phyloP scores from a whole-genome alignment of 2,797 vertebrate species.

The Oreonectes daqikongensis region DNA sequence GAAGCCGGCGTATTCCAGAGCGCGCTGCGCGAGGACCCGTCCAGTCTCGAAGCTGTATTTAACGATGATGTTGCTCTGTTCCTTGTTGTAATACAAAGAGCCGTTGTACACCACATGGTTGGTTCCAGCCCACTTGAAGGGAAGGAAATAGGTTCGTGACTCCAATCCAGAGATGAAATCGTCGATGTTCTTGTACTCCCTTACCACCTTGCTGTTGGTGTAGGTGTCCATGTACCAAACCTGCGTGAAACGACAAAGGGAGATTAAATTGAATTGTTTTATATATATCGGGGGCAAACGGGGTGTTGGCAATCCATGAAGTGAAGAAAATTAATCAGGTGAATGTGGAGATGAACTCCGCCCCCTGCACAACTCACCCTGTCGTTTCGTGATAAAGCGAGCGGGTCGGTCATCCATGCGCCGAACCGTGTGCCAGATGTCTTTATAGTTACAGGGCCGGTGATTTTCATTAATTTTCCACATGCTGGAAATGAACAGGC shows the following conservation, averaged over 20 bases:
- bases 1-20: constrained; percentile 94
- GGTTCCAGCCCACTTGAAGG: constrained; percentile 98
- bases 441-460: constrained; percentile 94
- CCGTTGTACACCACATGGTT: constrained; percentile 98
- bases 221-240: constrained; percentile 99
- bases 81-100: constrained; percentile 98
- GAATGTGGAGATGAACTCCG: constrained; percentile 25
- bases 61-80: constrained; percentile 98
- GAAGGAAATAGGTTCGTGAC: constrained; percentile 94
- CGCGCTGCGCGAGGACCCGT: constrained; percentile 88
- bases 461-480: constrained; percentile 99
- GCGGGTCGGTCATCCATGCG: constrained; percentile 97
- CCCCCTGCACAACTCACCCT: constrained; percentile 79
- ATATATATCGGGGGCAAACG: not conserved
- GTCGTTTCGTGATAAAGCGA: constrained; percentile 90
- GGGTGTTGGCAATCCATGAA: not conserved
- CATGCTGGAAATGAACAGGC: constrained; percentile 89
- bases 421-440: constrained; percentile 98
- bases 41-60: constrained; percentile 95
- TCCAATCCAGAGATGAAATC: constrained; percentile 92
- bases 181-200: constrained; percentile 90
- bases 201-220: constrained; percentile 96
- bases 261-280: not conserved
- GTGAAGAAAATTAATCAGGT: constrained; percentile 13
- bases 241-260: constrained; percentile 69